Evolutionary conservation across 2,113 vertebrate genomes (phyloP), one percentile per base, ranked within the genome.

Genomic region (Thinocorus orbignyianus): DNA sequence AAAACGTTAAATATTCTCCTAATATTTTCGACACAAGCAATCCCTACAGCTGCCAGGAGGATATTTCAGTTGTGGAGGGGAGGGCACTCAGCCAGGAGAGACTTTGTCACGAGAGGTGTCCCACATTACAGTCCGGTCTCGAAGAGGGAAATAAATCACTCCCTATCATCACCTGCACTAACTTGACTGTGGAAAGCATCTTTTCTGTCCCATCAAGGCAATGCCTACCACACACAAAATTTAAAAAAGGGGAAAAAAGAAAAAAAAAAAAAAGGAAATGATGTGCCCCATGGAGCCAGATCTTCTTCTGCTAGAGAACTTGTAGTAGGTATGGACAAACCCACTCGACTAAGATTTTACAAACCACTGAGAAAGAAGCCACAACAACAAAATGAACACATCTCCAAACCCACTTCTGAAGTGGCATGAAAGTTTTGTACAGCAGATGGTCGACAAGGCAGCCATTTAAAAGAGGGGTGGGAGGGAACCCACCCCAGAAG

Each of bases 381-480:
- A 10, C 8, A 17, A 51, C 39, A 31, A 54, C 62, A 66, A 65
- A 79, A 42, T 52, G 62, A 86, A 70, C 14, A 14, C 54, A 48
- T 39, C 19, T 22, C 18, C 51, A 66, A 68, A 23, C 26, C 39
- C 76, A 74, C 81, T 91, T 86, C 0, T n/a, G 52, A 91, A 93
- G 65, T 6, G 48, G 41, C 44, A 62, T 2, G 6, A 15, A 93
- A 97, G 95, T 97, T 97, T 91, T 30, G 39, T 61, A 70, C 70
- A 76, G 83, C 95, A 96, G 95, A 95, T 97, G 95, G 93, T 93
- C 6, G 51, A 84, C 90, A 81, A 79, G 83, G 86, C 92, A 83
- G 88, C 80, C 92, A 92, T 95, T 92, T 91, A 66, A 86, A 68
- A 16, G 26, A 33, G 33, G 39, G 22, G 24, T 10, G 11, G 3